These are phyloP conservation scores for Anableps anableps DNA, from an alignment of 2,797 vertebrate genomes.

Conservation along the genomic window DNA sequence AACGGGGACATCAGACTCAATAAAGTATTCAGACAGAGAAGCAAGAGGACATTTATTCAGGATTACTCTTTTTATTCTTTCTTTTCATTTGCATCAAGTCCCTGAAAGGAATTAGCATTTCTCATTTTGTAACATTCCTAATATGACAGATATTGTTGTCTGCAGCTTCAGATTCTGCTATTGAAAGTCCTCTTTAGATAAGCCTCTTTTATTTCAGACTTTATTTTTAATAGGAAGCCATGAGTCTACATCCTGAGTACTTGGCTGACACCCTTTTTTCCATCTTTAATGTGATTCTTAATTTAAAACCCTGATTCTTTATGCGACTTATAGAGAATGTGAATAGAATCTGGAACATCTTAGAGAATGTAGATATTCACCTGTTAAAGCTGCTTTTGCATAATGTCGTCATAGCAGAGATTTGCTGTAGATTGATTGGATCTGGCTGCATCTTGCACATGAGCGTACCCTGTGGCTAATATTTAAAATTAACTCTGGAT, in stretches of 20 bases:
- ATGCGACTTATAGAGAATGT: slow-evolving; percentile 5
- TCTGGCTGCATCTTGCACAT: neutral
- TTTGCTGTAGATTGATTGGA: neutral
- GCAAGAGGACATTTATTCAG: slow-evolving; percentile 58
- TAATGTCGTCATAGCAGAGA: neutral
- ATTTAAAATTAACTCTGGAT: neutral
- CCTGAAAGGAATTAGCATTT: slow-evolving; percentile 62
- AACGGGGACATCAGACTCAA: slow-evolving; percentile 68
- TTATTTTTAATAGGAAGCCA: slow-evolving; percentile 61
- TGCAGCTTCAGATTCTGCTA: slow-evolving; percentile 47
- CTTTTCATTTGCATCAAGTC: slow-evolving; percentile 65
- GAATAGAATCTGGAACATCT: neutral
- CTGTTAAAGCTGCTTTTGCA: neutral
- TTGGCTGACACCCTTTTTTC: slow-evolving; percentile 39
- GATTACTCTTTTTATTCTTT: slow-evolving; percentile 47
- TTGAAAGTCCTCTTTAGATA: slow-evolving; percentile 64
- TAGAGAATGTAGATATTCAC: neutral
- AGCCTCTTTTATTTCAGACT: slow-evolving; percentile 67
- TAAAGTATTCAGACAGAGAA: slow-evolving; percentile 52
- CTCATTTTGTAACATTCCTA: slow-evolving; percentile 50
- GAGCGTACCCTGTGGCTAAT: neutral
- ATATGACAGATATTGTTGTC: slow-evolving; percentile 53
- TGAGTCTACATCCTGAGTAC: slow-evolving; percentile 36
- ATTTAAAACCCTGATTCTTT: slow-evolving; percentile 33
- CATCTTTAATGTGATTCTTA: neutral